Percentiles rank a stretch among this genome's conserved stretches.
Evolutionary conservation across 2,888 invertebrate genomes (phyloP).

Genomic region (Torymus tubicola): DNA sequence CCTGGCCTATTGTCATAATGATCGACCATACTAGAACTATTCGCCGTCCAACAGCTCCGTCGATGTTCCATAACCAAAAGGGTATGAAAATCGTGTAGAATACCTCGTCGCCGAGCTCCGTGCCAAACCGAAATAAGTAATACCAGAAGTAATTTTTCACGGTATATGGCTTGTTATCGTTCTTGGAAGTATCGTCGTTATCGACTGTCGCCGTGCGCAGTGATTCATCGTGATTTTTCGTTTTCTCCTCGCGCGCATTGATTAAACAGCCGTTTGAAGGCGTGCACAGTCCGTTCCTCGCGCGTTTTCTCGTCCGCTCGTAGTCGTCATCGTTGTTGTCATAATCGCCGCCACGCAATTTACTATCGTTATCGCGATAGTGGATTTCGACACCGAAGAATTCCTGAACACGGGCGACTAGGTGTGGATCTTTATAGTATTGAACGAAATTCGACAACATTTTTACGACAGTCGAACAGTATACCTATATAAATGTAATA

Average conservation of each 20-base stretch:
- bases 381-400: conserved; percentile 85
- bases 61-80: conserved; percentile 96
- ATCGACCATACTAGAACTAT: conserved; percentile 90
- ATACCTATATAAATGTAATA: no score
- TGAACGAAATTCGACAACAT: conserved; percentile 75
- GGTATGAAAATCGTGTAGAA: conserved; percentile 95
- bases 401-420: conserved; percentile 87
- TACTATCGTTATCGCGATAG: conserved; percentile 30
- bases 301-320: neutral
- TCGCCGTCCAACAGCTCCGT: conserved; percentile 89
- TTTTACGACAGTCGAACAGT: conserved; percentile 15
- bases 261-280: no score
- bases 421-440: conserved; percentile 84
- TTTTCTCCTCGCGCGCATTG: no score
- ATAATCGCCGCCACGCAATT: no score
- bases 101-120: conserved; percentile 91
- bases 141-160: conserved; percentile 89
- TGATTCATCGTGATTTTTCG: no score
- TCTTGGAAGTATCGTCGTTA: conserved; percentile 57
- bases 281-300: no score
- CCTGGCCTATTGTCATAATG: conserved; percentile 92
- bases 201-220: no score
- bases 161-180: conserved; percentile 76
- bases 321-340: no score
- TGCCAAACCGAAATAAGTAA: conserved; percentile 89